Conservation (phyloP, 1,140 invertebrate genomes). For the Armadillidium nasatum region DNA sequence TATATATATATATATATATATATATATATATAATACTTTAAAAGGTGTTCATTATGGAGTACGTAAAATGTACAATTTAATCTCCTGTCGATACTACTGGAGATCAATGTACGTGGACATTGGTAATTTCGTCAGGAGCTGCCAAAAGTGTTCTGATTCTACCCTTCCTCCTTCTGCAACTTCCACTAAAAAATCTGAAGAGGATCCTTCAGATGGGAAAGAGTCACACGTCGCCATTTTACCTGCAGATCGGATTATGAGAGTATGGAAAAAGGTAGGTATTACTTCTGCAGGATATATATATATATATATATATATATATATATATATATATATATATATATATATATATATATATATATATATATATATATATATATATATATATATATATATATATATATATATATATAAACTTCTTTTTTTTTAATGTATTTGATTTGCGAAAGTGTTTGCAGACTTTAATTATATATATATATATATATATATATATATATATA, state of each 20-base stretch:
- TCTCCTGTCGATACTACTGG: conserved; percentile 47
- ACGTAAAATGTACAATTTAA: conserved; percentile 47
- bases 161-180: conserved; percentile 3
- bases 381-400: too few species aligned
- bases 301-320: too few species aligned
- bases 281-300: too few species aligned
- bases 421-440: too few species aligned
- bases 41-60: conserved; percentile 49
- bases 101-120: conserved; percentile 48
- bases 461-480: too few species aligned
- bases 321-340: too few species aligned
- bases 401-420: too few species aligned
- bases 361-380: too few species aligned
- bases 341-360: too few species aligned
- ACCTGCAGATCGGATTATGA: conserved; percentile 36
- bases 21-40: not conserved
- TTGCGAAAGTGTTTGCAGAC: too few species aligned
- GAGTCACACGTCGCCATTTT: conserved; percentile 28
- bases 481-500: too few species aligned
- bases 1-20: not conserved
- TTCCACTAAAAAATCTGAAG: not conserved
- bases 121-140: conserved; percentile 46
- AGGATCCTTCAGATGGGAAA: conserved; percentile 32
- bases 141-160: conserved; percentile 46
- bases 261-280: conserved; percentile 45